A percentile compares a stretch with the other conserved stretches of the same genome.
phyloP scores from a whole-genome alignment of 1,140 invertebrate species.

The Bombus soroeensis region DNA sequence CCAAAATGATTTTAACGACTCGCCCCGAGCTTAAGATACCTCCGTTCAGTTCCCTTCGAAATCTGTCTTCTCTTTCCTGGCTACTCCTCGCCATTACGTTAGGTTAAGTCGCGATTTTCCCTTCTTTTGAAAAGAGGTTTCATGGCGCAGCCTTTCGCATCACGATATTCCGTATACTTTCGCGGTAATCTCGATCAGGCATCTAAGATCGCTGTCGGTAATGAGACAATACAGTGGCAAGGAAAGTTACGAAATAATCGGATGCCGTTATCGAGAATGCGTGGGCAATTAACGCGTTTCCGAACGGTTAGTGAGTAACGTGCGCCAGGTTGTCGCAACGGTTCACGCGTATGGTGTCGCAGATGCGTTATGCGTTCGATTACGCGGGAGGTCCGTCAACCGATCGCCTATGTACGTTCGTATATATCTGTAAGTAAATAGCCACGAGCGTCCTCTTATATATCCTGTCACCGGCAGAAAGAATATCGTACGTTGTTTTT shows the following conservation, averaged over 20 bases:
- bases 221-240: not conserved
- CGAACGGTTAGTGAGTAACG: not conserved
- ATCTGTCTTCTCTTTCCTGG: not conserved
- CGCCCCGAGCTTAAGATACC: not conserved
- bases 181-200: not conserved
- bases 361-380: slow-evolving; percentile 20
- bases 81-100: not conserved
- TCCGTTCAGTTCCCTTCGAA: not conserved
- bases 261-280: slow-evolving; percentile 23
- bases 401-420: not conserved
- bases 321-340: not conserved
- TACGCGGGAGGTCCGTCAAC: not conserved
- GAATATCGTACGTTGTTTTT: not conserved
- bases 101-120: too few species aligned
- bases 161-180: not conserved
- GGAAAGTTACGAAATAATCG: slow-evolving; percentile 24
- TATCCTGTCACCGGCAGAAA: not conserved
- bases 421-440: not conserved
- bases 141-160: not conserved
- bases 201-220: slow-evolving; percentile 22
- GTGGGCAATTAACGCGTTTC: slow-evolving; percentile 16
- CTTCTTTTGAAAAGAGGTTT: not conserved
- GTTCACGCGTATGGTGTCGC: slow-evolving; percentile 2
- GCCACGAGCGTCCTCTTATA: not conserved
- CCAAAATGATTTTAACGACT: slow-evolving; percentile 21